Conservation (phyloP, 2,797 vertebrate genomes). For the Manis crassicaudata region DNA sequence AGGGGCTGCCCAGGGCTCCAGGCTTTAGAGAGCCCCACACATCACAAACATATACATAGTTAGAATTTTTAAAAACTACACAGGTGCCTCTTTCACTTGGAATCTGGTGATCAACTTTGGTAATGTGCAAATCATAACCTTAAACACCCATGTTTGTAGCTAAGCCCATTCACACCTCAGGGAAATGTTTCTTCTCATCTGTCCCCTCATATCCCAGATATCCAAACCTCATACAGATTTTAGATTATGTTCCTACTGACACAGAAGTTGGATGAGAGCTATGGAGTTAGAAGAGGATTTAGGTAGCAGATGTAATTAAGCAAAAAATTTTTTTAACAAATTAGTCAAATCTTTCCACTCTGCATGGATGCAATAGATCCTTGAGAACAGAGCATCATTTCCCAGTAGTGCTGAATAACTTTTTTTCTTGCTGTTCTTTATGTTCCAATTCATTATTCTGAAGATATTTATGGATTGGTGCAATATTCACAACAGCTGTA, state of each 20-base stretch:
- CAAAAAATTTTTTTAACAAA: background rate
- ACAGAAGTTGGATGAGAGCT: background rate
- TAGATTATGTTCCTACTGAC: background rate
- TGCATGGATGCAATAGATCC: background rate
- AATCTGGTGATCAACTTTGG: background rate
- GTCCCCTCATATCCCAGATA: background rate
- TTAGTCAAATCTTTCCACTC: background rate
- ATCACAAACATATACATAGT: background rate
- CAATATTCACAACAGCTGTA: background rate
- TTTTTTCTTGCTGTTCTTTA: background rate
- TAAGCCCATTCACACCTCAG: background rate
- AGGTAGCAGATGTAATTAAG: background rate
- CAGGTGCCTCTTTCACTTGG: background rate
- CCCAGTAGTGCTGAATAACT: background rate
- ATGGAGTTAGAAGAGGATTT: background rate
- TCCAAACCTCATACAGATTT: background rate
- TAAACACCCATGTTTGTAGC: background rate
- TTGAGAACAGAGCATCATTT: background rate
- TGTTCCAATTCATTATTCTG: background rate
- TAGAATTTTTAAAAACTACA: background rate
- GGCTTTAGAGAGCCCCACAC: background rate
- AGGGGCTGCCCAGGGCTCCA: background rate
- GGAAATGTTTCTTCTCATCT: background rate
- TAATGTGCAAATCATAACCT: background rate
- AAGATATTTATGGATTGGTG: background rate